Base-by-base conservation (phyloP, 1,140 invertebrate genomes). In the Bombus confusus region DNA sequence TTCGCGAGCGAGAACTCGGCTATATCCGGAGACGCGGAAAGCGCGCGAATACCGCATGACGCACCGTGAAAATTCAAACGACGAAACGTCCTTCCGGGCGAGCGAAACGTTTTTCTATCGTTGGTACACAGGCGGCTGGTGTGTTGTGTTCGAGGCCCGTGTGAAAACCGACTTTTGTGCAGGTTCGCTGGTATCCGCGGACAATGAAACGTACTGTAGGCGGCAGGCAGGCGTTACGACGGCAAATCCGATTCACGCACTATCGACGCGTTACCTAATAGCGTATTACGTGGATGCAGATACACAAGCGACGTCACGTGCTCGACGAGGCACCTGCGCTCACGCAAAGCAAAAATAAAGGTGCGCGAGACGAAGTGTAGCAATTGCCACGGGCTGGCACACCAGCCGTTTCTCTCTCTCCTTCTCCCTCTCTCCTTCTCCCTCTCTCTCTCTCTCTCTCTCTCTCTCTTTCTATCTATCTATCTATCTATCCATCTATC, bases 201-300 rank as follows among this genome's bases (percentile, higher is more conserved):
- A 71, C 80, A 77, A 77, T 83, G 85, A 78, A 86, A 41, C 68
- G 80, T 39, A 37, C 75, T 59, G 79, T 83, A 83, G 79, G 18
- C 64, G 71, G 43, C n/a, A 22, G 57, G 80, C 59, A 52, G 71
- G 73, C 77, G 73, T 85, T 72, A 64, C 84, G 79, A 75, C 80
- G 76, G 72, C 78, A 86, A 84, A 81, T 88, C 87, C 86, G 72
- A 87, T 87, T 88, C 87, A 87, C 88, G 84, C 84, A 87, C 90
- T 91, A 91, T 89, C 90, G 90, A 86, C 69, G 88, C 83, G 80
- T 91, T 91, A 91, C 90, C 90, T 91, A 91, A 91, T 91, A 89
- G 68, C 87, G 69, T 73, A 41, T 76, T 86, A 80, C 85, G 80
- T 83, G 85, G 86, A 91, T 81, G 89, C 86, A 83, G 83, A 86